A percentile compares a stretch with the other conserved stretches of the same genome.
phyloP scores from a whole-genome alignment of 2,113 vertebrate genomes.

The Oncorhynchus keta region DNA sequence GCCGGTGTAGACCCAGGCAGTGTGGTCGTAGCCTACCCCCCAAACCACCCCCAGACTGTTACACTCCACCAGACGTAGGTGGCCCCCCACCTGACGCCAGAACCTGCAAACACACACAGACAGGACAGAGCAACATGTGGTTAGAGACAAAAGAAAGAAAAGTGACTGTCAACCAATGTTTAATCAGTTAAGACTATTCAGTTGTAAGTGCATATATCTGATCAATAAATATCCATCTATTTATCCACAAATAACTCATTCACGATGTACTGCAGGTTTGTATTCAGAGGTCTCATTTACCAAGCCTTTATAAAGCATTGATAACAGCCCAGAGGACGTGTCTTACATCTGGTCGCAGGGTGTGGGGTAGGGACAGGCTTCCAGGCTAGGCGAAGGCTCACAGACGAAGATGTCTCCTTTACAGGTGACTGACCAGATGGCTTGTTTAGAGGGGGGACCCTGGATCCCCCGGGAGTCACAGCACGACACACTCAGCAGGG shows the following conservation, averaged over 20 bases:
- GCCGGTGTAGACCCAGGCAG: slow-evolving; percentile 88
- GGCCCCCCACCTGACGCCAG: slow-evolving; percentile 94
- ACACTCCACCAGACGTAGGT: slow-evolving; percentile 85
- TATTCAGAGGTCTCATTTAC: no score
- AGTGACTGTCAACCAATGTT: no score
- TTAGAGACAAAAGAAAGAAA: no score
- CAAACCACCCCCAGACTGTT: slow-evolving; percentile 87
- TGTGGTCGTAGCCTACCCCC: slow-evolving; percentile 92
- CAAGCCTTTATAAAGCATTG: neutral
- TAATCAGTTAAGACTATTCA: no score
- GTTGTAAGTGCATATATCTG: no score
- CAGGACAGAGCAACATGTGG: neutral
- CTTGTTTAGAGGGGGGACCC: slow-evolving; percentile 86
- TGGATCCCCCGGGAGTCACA: slow-evolving; percentile 87
- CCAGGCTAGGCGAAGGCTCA: slow-evolving; percentile 83
- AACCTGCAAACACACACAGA: slow-evolving; percentile 76
- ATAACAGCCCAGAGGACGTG: neutral
- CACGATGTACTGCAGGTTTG: neutral
- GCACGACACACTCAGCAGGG: slow-evolving; percentile 86
- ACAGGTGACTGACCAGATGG: slow-evolving; percentile 95
- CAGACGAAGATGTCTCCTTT: slow-evolving; percentile 97
- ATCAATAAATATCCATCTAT: no score
- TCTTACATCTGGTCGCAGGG: slow-evolving; percentile 94
- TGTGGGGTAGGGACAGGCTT: slow-evolving; percentile 75
- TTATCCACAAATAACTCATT: neutral